These are phyloP conservation scores for Alloscopus bannaensis DNA, from an alignment of 2,888 invertebrate genomes.

Conservation along the genomic window DNA sequence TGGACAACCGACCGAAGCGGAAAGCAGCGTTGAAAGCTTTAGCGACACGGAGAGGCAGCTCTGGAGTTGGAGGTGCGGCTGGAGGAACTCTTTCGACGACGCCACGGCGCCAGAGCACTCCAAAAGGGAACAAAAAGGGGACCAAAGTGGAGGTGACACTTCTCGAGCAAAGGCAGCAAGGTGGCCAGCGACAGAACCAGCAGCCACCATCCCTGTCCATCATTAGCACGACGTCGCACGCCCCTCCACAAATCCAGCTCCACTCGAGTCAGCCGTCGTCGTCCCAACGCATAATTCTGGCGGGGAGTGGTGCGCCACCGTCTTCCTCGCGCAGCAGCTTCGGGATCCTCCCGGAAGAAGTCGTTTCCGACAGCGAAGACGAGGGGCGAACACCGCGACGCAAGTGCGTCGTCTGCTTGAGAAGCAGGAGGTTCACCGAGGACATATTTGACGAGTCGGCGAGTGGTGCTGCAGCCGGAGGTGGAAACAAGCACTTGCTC, in stretches of 20 bases:
- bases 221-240: slow-evolving; percentile 15
- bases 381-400: slow-evolving; percentile 43
- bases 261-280: slow-evolving; percentile 38
- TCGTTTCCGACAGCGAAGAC: slow-evolving; percentile 59
- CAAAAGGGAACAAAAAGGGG: background rate
- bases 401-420: slow-evolving; percentile 68
- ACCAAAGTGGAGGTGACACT: slow-evolving; percentile 34
- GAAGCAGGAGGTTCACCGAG: slow-evolving; percentile 67
- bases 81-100: background rate
- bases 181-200: background rate
- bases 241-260: background rate
- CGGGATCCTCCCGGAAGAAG: slow-evolving; percentile 46
- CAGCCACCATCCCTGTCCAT: slow-evolving; percentile 21
- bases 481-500: slow-evolving; percentile 58
- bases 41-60: slow-evolving; percentile 29
- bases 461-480: background rate
- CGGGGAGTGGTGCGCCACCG: background rate
- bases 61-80: slow-evolving; percentile 1
- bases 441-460: slow-evolving; percentile 63
- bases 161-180: background rate
- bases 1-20: slow-evolving; percentile 46
- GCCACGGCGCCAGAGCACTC: slow-evolving; percentile 26
- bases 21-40: slow-evolving; percentile 53
- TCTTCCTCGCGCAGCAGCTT: slow-evolving; percentile 8
- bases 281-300: background rate